A percentile compares a stretch with the other conserved stretches of the same genome.
Conservation (phyloP, 1,140 invertebrate species). For the Hormaphis cornu region DNA sequence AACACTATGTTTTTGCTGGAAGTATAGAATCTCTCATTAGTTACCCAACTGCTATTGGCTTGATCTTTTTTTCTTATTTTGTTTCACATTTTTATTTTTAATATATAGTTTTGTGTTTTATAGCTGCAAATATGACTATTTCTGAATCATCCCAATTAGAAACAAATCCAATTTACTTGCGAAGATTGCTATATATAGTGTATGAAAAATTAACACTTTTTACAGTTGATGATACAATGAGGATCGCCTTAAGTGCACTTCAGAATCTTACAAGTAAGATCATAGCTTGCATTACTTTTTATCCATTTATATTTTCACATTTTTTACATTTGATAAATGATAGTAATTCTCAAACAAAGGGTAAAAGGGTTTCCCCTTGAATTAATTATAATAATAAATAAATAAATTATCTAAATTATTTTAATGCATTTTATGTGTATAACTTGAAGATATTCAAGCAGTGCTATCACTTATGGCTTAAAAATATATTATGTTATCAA, state of each 20-base stretch:
- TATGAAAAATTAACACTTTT: slow-evolving; percentile 51
- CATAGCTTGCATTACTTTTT: too few relatives aligned
- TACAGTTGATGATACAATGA: slow-evolving; percentile 63
- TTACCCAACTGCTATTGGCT: not conserved
- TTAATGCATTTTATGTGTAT: too few relatives aligned
- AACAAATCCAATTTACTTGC: slow-evolving; percentile 60
- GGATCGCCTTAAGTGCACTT: slow-evolving; percentile 69
- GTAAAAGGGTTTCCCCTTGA: too few relatives aligned
- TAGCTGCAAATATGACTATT: slow-evolving; percentile 62
- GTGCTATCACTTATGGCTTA: too few relatives aligned
- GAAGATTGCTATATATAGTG: slow-evolving; percentile 61
- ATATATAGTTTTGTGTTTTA: not conserved
- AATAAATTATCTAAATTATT: too few relatives aligned
- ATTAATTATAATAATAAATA: too few relatives aligned
- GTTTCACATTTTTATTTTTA: slow-evolving; percentile 35
- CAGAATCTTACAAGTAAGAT: slow-evolving; percentile 67
- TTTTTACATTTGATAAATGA: too few relatives aligned
- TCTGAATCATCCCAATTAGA: slow-evolving; percentile 63
- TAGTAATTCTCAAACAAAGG: too few relatives aligned
- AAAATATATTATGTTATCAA: too few relatives aligned
- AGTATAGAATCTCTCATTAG: too few relatives aligned
- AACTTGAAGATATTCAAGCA: too few relatives aligned
- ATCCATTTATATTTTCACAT: too few relatives aligned
- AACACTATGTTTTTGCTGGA: not conserved
- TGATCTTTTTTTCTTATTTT: not conserved